Base-by-base conservation (phyloP, 2,797 vertebrate genomes). In the Mormyrops attenuatus region DNA sequence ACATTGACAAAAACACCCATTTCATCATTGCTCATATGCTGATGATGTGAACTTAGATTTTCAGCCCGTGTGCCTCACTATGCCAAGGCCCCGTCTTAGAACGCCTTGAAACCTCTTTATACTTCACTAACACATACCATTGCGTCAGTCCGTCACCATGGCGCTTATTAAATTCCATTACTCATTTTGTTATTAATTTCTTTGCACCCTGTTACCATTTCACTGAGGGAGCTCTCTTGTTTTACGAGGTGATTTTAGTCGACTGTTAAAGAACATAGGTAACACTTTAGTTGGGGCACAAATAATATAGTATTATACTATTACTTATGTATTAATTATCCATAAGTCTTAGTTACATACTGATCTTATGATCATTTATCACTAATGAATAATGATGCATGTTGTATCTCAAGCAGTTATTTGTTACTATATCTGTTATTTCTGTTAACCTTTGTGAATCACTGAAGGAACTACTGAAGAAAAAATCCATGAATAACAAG, bases 11-110 rank as follows among this genome's bases (percentile, higher is more conserved):
- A 47, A 44, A n/a, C 13, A 82, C 77, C 77, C 77, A 82, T 20
- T 3, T 82, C 41, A 82, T 82, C 77, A 41, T 82, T 47, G 77
- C 77, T 82, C 77, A 82, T 82, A 82, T 82, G 77, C 41, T 82
- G 34, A 82, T 47, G 77, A 47, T 82, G 6, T 82, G 77, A 82
- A 44, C 77, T 82, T n/a, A 82, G 17, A 44, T 44, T 44, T 80
- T 17, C 73, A 44, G 15, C 17, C 73, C 34, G 66, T 34, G 11
- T 1, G 13, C 73, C 38, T 44, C 17, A 80, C 38, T n/a, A n/a
- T 41, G 41, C 20, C 15, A n/a, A 41, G 77, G 41, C 77, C 17
- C 6, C 20, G 20, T n/a, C 34, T 47, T 22, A 82, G n/a, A 82
- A 47, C 2, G 30, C 17, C 77, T 44, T 2, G 66, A 38, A 38